Base-by-base conservation (phyloP, 2,888 invertebrate species). In the Drosophila prostipennis region DNA sequence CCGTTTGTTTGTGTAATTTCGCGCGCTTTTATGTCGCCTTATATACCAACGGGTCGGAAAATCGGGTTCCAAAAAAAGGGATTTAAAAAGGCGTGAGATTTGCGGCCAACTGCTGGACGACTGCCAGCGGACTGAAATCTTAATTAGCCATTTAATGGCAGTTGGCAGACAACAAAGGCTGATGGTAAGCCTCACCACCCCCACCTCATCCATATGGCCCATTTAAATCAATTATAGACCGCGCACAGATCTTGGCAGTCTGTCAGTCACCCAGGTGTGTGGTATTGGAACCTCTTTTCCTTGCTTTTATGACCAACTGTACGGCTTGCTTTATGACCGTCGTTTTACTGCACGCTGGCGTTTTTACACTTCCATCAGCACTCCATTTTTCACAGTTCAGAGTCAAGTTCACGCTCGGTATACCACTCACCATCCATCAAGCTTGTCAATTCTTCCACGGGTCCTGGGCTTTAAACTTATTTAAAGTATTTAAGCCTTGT, bases 21-120 rank as follows among this genome's bases (percentile, higher is more conserved):
- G 82, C 82, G 82, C 82, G 82, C 86, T 82, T 82, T 82, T 85
- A 79, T 82, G 80, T 79, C 72, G 43, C n/a, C 49, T 39, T 48
- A 67, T 45, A 67, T 59, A 45, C 32, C 39, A 23, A 36, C 43
- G 51, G 52, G 32, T 42, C 64, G 52, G 36, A 72, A 70, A 72
- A 70, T 52, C 59, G 61, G 58, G 45, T 23, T 57, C 69, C 79
- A 59, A 65, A 65, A 6, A 7, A 49, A 70, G 61, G 70, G 60
- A 72, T 56, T 78, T 65, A 13, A 54, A 58, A 49, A 60, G 70
- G 64, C 54, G 53, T 55, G 46, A 52, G 65, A 74, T 76, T 81
- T 73, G 83, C 58, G 74, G 78, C 67, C 73, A 74, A 73, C 75
- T 82, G 79, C 81, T 80, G 77, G 79, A 77, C 77, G 60, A 69